Evolutionary conservation across 2,888 invertebrate species (phyloP).

Genomic region (Drosophila mulleri): DNA sequence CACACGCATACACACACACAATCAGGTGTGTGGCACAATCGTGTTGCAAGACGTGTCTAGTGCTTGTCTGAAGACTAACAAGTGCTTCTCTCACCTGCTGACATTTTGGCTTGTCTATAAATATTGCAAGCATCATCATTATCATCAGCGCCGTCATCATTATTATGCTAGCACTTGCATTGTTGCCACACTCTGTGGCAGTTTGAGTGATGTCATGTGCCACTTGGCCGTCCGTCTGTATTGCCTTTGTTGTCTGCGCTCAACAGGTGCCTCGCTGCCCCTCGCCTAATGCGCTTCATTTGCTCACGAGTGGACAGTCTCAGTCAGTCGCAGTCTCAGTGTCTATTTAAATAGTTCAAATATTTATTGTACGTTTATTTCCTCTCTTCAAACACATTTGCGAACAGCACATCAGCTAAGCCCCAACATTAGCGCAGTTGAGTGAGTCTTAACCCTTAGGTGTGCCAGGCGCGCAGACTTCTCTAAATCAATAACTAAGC

Average conservation of each 20-base stretch:
- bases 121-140: conserved; percentile 45
- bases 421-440: conserved; percentile 20
- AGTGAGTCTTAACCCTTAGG: conserved; percentile 28
- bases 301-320: conserved; percentile 53
- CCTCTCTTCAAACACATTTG: conserved; percentile 20
- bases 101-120: conserved; percentile 53
- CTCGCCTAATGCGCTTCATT: conserved; percentile 59
- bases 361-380: conserved; percentile 49
- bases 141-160: conserved; percentile 38
- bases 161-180: conserved; percentile 59
- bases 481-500: background rate
- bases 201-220: conserved; percentile 51
- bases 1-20: background rate
- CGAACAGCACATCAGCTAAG: conserved; percentile 5
- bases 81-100: conserved; percentile 72
- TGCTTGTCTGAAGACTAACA: conserved; percentile 63
- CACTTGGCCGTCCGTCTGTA: conserved; percentile 10
- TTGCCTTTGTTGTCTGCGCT: conserved; percentile 17
- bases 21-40: conserved; percentile 18
- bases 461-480: background rate
- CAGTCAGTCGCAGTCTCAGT: conserved; percentile 12
- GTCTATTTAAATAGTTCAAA: conserved; percentile 39
- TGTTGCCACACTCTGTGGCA: conserved; percentile 51
- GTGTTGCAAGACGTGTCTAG: conserved; percentile 47
- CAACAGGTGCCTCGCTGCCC: conserved; percentile 40